These are phyloP conservation scores for Chaenodraco wilsoni DNA, from an alignment of 2,797 vertebrate species.

Conservation along the genomic window DNA sequence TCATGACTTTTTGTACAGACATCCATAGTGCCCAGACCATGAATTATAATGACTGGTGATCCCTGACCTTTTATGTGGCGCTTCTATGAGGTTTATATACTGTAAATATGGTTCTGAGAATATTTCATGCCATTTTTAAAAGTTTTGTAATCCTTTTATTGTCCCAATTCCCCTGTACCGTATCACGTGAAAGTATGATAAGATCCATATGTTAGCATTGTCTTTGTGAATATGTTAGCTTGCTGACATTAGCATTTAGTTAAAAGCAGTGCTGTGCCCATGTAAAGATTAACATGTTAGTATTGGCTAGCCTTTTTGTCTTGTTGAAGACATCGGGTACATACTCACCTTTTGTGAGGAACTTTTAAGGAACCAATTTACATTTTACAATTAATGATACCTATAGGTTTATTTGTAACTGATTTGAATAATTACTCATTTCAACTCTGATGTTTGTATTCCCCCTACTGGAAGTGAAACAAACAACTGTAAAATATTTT, in stretches of 20 bases:
- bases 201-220: not conserved
- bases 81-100: not conserved
- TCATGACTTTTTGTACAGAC: not conserved
- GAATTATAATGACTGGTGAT: not conserved
- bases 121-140: not conserved
- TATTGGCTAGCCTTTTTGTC: not conserved
- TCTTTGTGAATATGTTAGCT: not conserved
- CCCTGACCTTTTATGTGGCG: no score
- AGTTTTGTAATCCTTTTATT: no score
- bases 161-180: not conserved
- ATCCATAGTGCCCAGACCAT: not conserved
- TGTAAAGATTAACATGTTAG: not conserved
- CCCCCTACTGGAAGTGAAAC: slow-evolving; percentile 12
- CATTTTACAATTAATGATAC: not conserved
- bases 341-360: not conserved
- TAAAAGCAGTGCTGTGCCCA: no score
- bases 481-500: not conserved
- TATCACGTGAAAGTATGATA: not conserved
- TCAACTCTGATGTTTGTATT: not conserved
- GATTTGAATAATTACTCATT: not conserved
- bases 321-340: not conserved
- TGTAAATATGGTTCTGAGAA: not conserved
- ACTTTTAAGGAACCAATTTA: not conserved
- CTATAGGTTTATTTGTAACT: slow-evolving; percentile 1
- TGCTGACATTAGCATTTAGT: not conserved